Evolutionary conservation across 2,888 invertebrate species (phyloP), one percentile per base, ranked within the genome.

Genomic region (Melikaiella ostensackeni): DNA sequence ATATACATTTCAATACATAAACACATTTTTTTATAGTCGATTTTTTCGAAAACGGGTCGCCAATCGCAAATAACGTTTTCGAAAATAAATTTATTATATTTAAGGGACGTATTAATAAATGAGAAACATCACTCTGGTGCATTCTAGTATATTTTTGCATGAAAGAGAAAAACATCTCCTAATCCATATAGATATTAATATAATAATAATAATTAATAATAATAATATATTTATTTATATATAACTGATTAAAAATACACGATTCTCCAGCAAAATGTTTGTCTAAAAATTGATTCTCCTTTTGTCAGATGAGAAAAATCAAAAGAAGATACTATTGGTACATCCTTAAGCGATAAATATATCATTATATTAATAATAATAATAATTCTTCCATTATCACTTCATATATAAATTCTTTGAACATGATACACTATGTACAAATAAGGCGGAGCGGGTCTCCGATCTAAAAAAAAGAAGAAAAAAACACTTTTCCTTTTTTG

Each of bases 401-500:
- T 85, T 85, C 84, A 84, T 86, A 86, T 85, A 88, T 85, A 83
- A 86, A 83, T 88, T 87, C 86, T 88, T 86, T 86, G 86, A 88
- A 86, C 87, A 89, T 90, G 85, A 85, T 90, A 90, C 89, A 89
- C 84, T 90, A 90, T 90, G 79, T 90, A 90, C 90, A 90, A 89
- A 88, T 88, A 87, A 90, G 83, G 80, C 83, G 85, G 85, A 88
- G 86, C 70, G 79, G 80, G 64, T 85, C 83, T 85, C 86, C 82
- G 77, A 70, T 85, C 80, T 82, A 82, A 79, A 84, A 80, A 83
- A 59, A 63, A 77, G 64, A 66, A 30, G n/a, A 66, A 42, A 50
- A 24, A 81, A 79, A 81, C 77, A 80, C 77, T 77, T 82, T 80
- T 76, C 80, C 81, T 81, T 76, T 77, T 75, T 13, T 77, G 33